Conservation (phyloP, 2,888 invertebrate genomes). For the Dyspetes luteomarginatus region DNA sequence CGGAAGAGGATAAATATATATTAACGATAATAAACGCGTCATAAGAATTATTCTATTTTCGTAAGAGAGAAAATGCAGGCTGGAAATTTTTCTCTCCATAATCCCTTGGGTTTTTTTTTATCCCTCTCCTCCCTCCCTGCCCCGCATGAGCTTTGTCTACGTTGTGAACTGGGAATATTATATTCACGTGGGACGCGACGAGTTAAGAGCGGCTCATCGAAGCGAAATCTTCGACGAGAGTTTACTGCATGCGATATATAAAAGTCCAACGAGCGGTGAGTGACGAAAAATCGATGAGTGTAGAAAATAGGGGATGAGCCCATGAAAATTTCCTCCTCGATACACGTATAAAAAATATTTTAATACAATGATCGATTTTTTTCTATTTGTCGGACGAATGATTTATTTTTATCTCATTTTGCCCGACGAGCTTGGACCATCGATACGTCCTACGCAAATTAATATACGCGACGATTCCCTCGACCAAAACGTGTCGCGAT, state of each 20-base stretch:
- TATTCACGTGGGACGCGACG: constrained; percentile 44
- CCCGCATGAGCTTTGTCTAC: neutral
- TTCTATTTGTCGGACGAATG: constrained; percentile 6
- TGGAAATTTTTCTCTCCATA: neutral
- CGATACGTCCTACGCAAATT: neutral
- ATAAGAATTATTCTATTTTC: constrained; percentile 43
- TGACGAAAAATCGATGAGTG: constrained; percentile 69
- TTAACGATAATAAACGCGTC: neutral
- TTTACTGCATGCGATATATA: too few relatives aligned
- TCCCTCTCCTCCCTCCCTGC: neutral
- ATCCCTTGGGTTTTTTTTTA: too few relatives aligned
- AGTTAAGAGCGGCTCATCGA: constrained; percentile 71
- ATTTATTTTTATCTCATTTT: constrained; percentile 36
- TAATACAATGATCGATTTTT: neutral
- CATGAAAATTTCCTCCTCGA: neutral
- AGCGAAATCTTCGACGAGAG: constrained; percentile 66
- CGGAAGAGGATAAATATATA: neutral
- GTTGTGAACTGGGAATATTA: constrained; percentile 20
- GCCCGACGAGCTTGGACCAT: neutral
- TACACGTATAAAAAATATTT: neutral
- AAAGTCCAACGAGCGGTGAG: constrained; percentile 67
- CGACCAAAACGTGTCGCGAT: neutral
- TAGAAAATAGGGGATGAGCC: constrained; percentile 36
- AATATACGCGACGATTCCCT: neutral
- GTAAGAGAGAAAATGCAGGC: neutral